phyloP scores from a whole-genome alignment of 2,888 invertebrate genomes.

The Ferdinandea cuprea region DNA sequence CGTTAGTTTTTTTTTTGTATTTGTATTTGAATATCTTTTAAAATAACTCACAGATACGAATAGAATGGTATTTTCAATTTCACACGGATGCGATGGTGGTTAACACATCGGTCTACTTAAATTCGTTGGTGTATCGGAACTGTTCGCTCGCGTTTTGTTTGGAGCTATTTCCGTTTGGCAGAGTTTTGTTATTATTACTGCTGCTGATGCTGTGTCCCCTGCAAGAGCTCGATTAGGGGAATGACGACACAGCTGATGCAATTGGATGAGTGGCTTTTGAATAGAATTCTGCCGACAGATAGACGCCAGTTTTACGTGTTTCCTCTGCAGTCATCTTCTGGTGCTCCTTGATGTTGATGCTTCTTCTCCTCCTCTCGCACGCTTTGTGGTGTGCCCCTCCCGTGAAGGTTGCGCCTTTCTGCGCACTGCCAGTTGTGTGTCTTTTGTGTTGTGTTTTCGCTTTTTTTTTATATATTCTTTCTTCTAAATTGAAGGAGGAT shows the following conservation, averaged over 20 bases:
- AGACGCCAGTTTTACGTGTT: conserved; percentile 72
- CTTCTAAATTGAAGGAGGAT: conserved; percentile 52
- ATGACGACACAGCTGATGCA: conserved; percentile 51
- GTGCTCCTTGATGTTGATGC: conserved; percentile 26
- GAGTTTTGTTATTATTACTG: conserved; percentile 15
- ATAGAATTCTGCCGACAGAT: conserved; percentile 68
- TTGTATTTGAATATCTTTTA: not conserved
- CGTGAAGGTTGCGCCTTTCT: conserved; percentile 34
- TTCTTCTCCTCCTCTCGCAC: not conserved
- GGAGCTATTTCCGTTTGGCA: conserved; percentile 46
- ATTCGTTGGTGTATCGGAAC: conserved; percentile 6
- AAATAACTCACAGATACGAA: not conserved
- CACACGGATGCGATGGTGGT: not conserved
- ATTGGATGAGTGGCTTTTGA: conserved; percentile 67
- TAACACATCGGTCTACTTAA: conserved; percentile 38
- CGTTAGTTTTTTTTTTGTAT: not conserved
- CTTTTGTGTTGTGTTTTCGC: conserved; percentile 2
- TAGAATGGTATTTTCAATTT: conserved; percentile 42
- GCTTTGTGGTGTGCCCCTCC: not conserved
- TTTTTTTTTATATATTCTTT: conserved; percentile 21
- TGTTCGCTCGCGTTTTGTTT: conserved; percentile 31
- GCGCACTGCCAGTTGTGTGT: conserved; percentile 43
- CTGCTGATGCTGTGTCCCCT: not conserved
- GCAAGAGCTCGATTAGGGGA: not conserved
- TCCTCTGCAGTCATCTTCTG: conserved; percentile 73